Percentiles rank a stretch among this genome's conserved stretches.
Conservation (phyloP, 2,888 invertebrate genomes). For the Erebia palarica region DNA sequence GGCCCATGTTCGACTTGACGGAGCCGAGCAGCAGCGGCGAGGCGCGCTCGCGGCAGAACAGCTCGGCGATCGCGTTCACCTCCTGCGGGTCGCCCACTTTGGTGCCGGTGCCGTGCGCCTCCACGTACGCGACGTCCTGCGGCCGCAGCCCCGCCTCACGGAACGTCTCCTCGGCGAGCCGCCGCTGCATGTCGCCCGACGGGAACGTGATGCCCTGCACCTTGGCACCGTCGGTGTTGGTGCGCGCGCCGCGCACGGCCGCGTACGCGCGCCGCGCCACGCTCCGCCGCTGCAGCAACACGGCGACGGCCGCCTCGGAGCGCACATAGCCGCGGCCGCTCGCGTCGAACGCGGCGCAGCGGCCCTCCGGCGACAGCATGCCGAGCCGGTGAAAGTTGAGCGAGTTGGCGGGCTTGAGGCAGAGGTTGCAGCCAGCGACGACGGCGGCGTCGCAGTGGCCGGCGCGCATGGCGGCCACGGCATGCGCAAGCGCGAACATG, state of each 20-base stretch:
- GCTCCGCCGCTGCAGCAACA: constrained; percentile 90
- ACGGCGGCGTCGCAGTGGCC: constrained; percentile 98
- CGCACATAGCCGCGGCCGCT: constrained; percentile 95
- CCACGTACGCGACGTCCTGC: constrained; percentile 92
- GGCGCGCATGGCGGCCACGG: constrained; percentile 88
- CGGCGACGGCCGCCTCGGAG: constrained; percentile 92
- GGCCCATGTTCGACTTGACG: constrained; percentile 99
- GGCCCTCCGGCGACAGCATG: constrained; percentile 96
- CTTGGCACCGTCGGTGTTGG: constrained; percentile 96
- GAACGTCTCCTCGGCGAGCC: constrained; percentile 93
- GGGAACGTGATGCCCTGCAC: constrained; percentile 95
- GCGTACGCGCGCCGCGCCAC: constrained; percentile 92
- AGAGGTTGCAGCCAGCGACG: constrained; percentile 95
- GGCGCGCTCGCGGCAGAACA: constrained; percentile 92
- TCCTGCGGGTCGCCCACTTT: constrained; percentile 99
- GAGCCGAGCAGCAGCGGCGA: constrained; percentile 95
- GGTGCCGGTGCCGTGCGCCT: constrained; percentile 99
- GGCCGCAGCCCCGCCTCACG: constrained; percentile 92
- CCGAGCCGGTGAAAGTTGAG: constrained; percentile 96
- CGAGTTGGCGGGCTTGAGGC: constrained; percentile 94
- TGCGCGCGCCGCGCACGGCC: constrained; percentile 92
- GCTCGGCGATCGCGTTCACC: constrained; percentile 95
- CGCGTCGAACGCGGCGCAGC: constrained; percentile 97
- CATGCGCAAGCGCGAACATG: constrained; percentile 94
- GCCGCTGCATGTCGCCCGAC: constrained; percentile 90